A percentile compares a stretch with the other conserved stretches of the same genome.
These are phyloP conservation scores for Cyclina sinensis DNA, from an alignment of 1,140 invertebrate genomes.

Conservation along the genomic window DNA sequence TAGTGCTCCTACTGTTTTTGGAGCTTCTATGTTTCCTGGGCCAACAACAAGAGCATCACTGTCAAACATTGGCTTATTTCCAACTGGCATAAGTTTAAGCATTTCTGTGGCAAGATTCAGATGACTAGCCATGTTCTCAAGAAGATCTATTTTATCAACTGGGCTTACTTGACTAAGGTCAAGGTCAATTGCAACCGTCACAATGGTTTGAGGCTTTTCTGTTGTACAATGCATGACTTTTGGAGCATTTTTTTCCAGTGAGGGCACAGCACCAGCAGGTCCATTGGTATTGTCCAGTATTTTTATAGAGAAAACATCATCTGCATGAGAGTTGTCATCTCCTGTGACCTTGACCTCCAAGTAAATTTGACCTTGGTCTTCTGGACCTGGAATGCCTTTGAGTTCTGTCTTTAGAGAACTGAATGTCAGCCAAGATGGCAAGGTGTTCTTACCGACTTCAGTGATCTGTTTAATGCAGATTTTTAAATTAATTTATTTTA, in stretches of 20 bases:
- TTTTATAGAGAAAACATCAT: slow-evolving; percentile 81
- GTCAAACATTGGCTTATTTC: slow-evolving; percentile 83
- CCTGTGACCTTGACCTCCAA: slow-evolving; percentile 88
- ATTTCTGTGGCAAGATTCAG: slow-evolving; percentile 81
- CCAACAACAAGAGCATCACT: slow-evolving; percentile 88
- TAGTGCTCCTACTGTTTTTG: slow-evolving; percentile 87
- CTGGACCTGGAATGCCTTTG: slow-evolving; percentile 88
- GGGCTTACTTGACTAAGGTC: slow-evolving; percentile 79
- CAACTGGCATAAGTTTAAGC: slow-evolving; percentile 87
- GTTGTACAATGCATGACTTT: slow-evolving; percentile 79
- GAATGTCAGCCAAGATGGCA: slow-evolving; percentile 87
- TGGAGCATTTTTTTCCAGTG: slow-evolving; percentile 64
- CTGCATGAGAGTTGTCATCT: slow-evolving; percentile 70
- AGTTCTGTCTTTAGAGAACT: slow-evolving; percentile 85
- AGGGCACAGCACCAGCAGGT: slow-evolving; percentile 38
- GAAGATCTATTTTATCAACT: slow-evolving; percentile 74
- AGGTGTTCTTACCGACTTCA: slow-evolving; percentile 80
- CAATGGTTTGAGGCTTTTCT: slow-evolving; percentile 83
- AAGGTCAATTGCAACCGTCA: slow-evolving; percentile 84
- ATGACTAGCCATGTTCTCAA: slow-evolving; percentile 78
- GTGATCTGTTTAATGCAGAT: too few species aligned
- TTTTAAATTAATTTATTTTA: too few species aligned
- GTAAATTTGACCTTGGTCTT: slow-evolving; percentile 88
- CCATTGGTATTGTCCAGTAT: slow-evolving; percentile 74
- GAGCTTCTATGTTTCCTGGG: slow-evolving; percentile 88